These are phyloP conservation scores for Orthonyx spaldingii DNA, from an alignment of 2,113 vertebrate species.

Conservation along the genomic window DNA sequence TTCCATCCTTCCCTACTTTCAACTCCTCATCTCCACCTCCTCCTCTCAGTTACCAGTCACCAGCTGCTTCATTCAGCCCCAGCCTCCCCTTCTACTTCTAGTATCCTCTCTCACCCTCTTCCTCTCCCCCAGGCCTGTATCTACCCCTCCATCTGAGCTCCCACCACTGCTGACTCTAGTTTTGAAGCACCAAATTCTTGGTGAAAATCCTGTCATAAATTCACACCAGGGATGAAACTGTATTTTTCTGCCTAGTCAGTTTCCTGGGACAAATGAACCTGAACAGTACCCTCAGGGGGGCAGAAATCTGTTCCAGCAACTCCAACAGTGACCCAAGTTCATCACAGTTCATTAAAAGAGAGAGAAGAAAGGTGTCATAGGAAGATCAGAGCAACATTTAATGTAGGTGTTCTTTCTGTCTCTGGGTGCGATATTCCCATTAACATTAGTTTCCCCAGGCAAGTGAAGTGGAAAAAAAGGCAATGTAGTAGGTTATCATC, in stretches of 20 bases:
- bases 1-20: neutral
- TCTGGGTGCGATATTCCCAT: neutral
- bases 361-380: neutral
- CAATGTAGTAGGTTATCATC: neutral
- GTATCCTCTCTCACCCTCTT: neutral
- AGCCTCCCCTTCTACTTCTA: neutral
- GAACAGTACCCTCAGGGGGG: accelerated
- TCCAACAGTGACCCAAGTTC: neutral
- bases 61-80: neutral
- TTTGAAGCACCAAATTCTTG: neutral
- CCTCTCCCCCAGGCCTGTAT: neutral
- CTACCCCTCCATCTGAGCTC: neutral
- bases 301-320: neutral
- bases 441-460: neutral
- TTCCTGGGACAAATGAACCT: neutral
- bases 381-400: neutral
- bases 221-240: neutral
- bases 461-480: neutral
- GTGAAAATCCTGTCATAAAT: neutral
- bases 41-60: constrained; percentile 8
- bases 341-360: neutral
- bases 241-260: neutral
- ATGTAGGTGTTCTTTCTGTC: neutral
- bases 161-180: neutral
- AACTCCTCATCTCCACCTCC: neutral